Evolutionary conservation across 2,888 invertebrate species (phyloP), one percentile per base, ranked within the genome.

Genomic region (Bombylius major): DNA sequence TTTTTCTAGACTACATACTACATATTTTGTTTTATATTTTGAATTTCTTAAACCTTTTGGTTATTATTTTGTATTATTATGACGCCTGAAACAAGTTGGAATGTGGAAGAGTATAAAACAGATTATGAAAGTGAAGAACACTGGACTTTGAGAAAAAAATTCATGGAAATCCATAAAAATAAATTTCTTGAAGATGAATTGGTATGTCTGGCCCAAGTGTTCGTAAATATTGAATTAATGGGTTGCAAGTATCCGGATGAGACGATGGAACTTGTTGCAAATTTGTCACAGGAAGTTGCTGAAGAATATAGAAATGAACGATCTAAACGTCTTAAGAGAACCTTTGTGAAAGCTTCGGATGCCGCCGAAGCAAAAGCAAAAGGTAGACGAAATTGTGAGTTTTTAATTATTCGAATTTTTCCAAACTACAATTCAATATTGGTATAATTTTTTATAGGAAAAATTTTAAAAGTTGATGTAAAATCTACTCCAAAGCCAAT

Each of bases 61-160:
- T 23, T 23, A 23, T 23, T 23, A 23, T 23, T 23, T 36, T 36
- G 2, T 8, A 36, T 8, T 8, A 36, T 36, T 11, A 62, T 61
- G 61, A 52, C 56, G 31, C 56, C 54, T 48, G 31, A 58, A 7
- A 61, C 57, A 4, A 75, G 78, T 63, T 90, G 89, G 88, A 83
- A 91, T 64, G 77, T 91, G 4, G 87, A 91, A 42, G 75, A 81
- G 6, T 80, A 87, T 56, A 83, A 82, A 63, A 82, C 83, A 11
- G 89, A 84, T 60, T 86, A 89, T 65, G 96, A 96, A 71, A 88
- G 89, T 39, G 88, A 89, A 45, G 89, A 92, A 60, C 95, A 96
- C 65, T 96, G 96, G 96, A 82, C 84, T 60, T 77, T 96, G 31
- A 77, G 91, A 11, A 81, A 81, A 52, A 80, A 80, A 59, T 96